Evolutionary conservation across 2,113 vertebrate genomes (phyloP), one percentile per base, ranked within the genome.

Genomic region (Lethenteron camtschaticum): DNA sequence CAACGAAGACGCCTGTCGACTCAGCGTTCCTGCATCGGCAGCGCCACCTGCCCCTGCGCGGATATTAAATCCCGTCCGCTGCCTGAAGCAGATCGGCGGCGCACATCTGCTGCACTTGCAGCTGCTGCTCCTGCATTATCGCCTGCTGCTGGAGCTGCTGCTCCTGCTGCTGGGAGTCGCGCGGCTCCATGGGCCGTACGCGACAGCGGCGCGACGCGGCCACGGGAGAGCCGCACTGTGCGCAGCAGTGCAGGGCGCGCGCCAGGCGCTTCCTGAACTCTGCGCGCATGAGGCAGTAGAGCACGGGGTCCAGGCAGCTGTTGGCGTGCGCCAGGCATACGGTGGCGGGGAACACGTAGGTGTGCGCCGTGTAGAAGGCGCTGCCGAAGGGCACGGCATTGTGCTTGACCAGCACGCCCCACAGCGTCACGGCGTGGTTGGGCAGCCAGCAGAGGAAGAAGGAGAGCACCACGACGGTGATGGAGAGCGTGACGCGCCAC

Each of bases 391-490:
- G 83, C 68, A 83, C 79, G 71, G 82, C 69, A 75, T 85, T 82
- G 24, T 83, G 83, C 72, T 86, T 85, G 71, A 85, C 83, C 3
- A 85, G 73, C 68, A 83, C 80, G 2, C 84, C 81, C 84, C 84
- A 86, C 57, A 83, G 71, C 8, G 82, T 85, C 70, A 83, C 77
- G 0, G 84, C 83, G 72, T 85, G 84, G 73, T 85, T 85, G 57
- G 84, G 84, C 70, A 86, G 80, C 83, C 84, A 86, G 75, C 84
- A 85, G 70, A 85, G 12, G 74, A 86, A 85, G 71, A 86, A 86
- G 63, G 82, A 81, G 16, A 85, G 74, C 9, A 85, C 82, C 9
- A 86, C 80, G 3, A 85, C 77, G 70, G 80, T 81, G 70, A 86
- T 78, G 0, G 81, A 85, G 71, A 77, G 79, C 60, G 83, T 85